Percentiles rank a stretch among this genome's conserved stretches.
These are phyloP conservation scores for Prolemur simus DNA, from an alignment of 2,113 vertebrate genomes.

Conservation along the genomic window DNA sequence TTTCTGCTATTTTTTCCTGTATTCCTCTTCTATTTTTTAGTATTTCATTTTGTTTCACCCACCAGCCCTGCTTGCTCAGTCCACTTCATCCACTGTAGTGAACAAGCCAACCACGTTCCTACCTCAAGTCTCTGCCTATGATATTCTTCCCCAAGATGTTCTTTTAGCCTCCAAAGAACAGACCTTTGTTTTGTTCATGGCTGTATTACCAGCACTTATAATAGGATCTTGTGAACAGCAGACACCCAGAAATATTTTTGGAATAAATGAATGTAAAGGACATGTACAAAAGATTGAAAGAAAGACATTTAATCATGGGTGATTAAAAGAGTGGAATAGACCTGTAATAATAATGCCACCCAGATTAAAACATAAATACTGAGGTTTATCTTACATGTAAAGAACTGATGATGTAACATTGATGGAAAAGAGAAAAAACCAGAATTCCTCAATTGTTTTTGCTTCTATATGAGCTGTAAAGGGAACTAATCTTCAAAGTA, in stretches of 20 bases:
- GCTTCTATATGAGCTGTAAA: not conserved
- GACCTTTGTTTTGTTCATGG: not conserved
- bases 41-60: not conserved
- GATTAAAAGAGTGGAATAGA: not conserved
- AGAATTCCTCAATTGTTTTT: not conserved
- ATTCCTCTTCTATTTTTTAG: not conserved
- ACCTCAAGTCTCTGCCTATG: not conserved
- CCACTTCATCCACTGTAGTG: not conserved
- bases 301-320: not conserved
- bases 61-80: not conserved
- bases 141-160: not conserved
- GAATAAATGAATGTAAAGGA: conserved; percentile 2
- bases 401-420: not conserved
- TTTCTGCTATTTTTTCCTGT: not conserved
- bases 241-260: not conserved
- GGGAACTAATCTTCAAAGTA: not conserved
- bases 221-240: not conserved
- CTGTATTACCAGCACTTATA: not conserved
- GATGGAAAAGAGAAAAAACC: not conserved
- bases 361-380: not conserved
- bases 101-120: not conserved
- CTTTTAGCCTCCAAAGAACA: not conserved
- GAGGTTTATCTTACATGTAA: conserved; percentile 22
- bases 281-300: not conserved
- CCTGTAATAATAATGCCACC: not conserved